Evolutionary conservation across 2,888 invertebrate species (phyloP), one percentile per base, ranked within the genome.

Genomic region (Dinocampus coccinellae): DNA sequence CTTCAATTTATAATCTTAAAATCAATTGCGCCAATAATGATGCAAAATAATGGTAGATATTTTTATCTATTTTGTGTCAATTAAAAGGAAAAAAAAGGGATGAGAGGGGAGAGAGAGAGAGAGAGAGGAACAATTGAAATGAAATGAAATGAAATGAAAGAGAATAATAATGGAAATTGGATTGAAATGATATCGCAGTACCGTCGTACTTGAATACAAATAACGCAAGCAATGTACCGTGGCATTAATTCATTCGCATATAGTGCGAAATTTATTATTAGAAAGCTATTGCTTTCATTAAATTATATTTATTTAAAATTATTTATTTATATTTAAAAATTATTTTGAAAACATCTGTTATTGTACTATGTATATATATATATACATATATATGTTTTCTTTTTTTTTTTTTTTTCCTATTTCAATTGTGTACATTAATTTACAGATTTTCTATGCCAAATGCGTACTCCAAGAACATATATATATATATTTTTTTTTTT

Each of bases 361-460:
- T 53, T 69, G 26, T 62, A 16, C 47, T 29, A 34, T 55, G n/a
- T n/a, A n/a, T n/a, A n/a, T n/a, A n/a, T n/a, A n/a, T n/a, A n/a
- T n/a, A n/a, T n/a, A n/a, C n/a, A n/a, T n/a, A 34, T n/a, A 36
- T 52, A 26, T 52, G 22, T 58, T 42, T 52, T 47, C 29, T 61
- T 61, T 61, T 26, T 68, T 22, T 47, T 68, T 33, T 26, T 57
- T n/a, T n/a, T 58, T 10, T 29, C 16, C 3, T 55, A 36, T 34
- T n/a, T 10, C 22, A 33, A 7, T 9, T 3, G 57, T n/a, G n/a
- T n/a, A n/a, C n/a, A n/a, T n/a, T n/a, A n/a, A n/a, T n/a, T n/a
- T n/a, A n/a, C n/a, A 71, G 70, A 73, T 69, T 75, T 69, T 24
- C 34, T 74, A 74, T 70, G 72, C 75, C 72, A 72, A 75, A 73